A percentile compares a stretch with the other conserved stretches of the same genome.
phyloP scores from a whole-genome alignment of 2,113 vertebrate genomes.

The Alosa alosa region DNA sequence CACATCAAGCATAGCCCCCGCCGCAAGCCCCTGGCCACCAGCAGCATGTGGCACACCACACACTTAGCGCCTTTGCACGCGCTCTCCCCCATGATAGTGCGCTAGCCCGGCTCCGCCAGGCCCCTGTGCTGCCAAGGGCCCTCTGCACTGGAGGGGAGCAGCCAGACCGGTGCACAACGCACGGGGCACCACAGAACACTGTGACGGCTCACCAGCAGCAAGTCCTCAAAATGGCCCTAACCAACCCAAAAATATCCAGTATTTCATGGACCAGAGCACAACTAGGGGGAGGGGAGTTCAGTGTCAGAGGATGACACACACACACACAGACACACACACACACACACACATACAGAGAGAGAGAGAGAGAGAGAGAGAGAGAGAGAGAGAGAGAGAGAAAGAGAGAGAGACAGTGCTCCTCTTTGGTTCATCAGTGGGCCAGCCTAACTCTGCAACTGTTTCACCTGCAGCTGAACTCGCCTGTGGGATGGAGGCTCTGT shows the following conservation, averaged over 20 bases:
- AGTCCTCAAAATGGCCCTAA: too few species aligned
- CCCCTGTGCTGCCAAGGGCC: not conserved
- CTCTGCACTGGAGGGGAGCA: not conserved
- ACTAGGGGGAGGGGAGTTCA: too few species aligned
- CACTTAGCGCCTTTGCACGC: slow-evolving; percentile 4
- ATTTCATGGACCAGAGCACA: too few species aligned
- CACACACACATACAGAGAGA: too few species aligned
- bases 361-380: too few species aligned
- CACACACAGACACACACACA: too few species aligned
- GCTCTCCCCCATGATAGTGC: not conserved
- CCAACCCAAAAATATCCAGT: too few species aligned
- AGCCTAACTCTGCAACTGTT: not conserved
- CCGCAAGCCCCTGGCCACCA: slow-evolving; percentile 21
- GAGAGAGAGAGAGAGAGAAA: too few species aligned
- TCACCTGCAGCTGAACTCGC: not conserved
- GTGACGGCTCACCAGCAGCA: too few species aligned
- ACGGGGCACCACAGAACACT: not conserved
- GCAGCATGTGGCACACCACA: slow-evolving; percentile 37
- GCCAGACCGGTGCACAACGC: not conserved
- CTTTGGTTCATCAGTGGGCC: not conserved
- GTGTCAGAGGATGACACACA: too few species aligned
- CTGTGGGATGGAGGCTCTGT: not conserved
- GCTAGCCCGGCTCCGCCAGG: not conserved
- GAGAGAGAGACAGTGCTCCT: not conserved
- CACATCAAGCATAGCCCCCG: slow-evolving; percentile 22